phyloP scores from a whole-genome alignment of 2,888 invertebrate genomes.

The Agapetus fuscipes region DNA sequence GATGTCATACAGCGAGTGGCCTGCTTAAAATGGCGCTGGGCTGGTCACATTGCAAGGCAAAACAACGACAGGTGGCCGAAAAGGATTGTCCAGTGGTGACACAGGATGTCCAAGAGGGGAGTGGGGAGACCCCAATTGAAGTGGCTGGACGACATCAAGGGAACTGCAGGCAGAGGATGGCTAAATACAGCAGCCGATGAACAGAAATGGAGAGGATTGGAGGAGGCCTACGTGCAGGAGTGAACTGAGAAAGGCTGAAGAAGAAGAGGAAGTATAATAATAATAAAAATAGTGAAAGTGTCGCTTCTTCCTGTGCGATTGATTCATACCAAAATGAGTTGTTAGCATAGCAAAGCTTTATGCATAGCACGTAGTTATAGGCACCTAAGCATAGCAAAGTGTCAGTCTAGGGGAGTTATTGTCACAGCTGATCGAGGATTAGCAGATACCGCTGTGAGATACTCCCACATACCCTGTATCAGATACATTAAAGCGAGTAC shows the following conservation, averaged over 20 bases:
- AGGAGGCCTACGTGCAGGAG: not conserved
- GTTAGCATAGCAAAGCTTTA: no score
- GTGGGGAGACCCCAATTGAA: not conserved
- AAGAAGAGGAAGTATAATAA: not conserved
- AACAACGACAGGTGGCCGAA: not conserved
- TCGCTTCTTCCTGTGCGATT: no score
- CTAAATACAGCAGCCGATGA: not conserved
- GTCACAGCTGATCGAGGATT: no score
- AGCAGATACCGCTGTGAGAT: no score
- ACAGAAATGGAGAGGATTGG: not conserved
- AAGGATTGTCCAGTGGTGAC: not conserved
- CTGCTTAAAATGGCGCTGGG: not conserved
- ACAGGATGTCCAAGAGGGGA: not conserved
- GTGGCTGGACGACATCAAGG: not conserved
- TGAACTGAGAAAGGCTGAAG: not conserved
- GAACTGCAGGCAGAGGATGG: not conserved
- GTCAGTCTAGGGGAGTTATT: no score
- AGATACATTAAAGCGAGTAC: no score
- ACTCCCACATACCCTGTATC: no score
- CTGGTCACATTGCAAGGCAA: not conserved
- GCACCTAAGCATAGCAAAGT: no score
- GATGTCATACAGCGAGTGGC: not conserved
- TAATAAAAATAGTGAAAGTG: no score
- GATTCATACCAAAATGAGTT: no score
- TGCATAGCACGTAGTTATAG: no score